phyloP scores from a whole-genome alignment of 2,888 invertebrate genomes.

The Cryptosula pallasiana region DNA sequence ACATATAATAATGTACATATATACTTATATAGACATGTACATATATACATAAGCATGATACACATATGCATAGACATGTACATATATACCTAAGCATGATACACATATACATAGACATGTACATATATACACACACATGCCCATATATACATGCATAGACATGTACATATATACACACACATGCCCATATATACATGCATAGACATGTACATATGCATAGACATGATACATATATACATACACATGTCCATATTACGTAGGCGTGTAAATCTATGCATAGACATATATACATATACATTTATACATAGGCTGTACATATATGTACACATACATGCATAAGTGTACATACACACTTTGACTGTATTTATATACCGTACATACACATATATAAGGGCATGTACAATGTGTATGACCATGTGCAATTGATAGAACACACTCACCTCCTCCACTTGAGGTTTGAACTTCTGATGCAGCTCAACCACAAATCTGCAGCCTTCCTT shows the following conservation, averaged over 20 bases:
- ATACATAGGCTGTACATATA: neutral
- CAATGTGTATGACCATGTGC: no score
- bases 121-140: neutral
- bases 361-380: no score
- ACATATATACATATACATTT: neutral
- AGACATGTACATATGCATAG: neutral
- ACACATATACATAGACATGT: neutral
- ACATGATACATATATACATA: neutral
- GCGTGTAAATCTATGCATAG: neutral
- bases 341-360: neutral
- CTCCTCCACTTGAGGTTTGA: neutral
- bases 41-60: neutral
- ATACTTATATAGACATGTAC: neutral
- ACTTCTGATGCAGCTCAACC: neutral
- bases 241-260: neutral
- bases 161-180: neutral
- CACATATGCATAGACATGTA: neutral
- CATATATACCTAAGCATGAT: neutral
- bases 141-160: neutral
- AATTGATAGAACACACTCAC: no score
- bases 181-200: neutral
- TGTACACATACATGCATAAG: neutral
- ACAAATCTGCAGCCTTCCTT: neutral
- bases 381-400: no score
- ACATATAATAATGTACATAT: neutral